A percentile compares a stretch with the other conserved stretches of the same genome.
These are phyloP conservation scores for Ornithoptera alexandrae DNA, from an alignment of 2,888 invertebrate species.

Conservation along the genomic window DNA sequence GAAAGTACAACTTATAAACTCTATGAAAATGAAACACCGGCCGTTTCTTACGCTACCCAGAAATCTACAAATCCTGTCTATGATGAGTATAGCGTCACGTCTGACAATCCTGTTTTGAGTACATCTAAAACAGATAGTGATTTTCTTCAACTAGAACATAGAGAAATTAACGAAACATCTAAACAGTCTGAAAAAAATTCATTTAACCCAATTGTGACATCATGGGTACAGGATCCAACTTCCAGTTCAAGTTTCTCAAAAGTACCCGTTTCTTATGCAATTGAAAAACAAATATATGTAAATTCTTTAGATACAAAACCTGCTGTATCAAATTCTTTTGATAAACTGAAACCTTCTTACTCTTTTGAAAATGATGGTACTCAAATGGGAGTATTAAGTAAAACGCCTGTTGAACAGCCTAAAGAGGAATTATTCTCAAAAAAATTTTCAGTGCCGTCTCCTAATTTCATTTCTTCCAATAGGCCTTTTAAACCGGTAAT, in stretches of 20 bases:
- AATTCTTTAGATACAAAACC: background rate
- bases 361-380: background rate
- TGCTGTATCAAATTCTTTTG: background rate
- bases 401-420: too few species aligned
- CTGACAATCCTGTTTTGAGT: background rate
- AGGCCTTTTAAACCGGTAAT: constrained; percentile 4
- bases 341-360: background rate
- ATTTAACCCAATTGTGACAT: constrained; percentile 4
- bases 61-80: background rate
- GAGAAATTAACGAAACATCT: background rate
- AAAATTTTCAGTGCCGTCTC: background rate
- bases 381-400: background rate
- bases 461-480: background rate
- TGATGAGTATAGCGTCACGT: background rate
- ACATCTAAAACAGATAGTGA: background rate
- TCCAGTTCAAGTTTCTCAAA: background rate
- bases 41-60: background rate
- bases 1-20: background rate
- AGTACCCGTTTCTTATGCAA: background rate
- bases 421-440: too few species aligned
- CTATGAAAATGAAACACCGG: background rate
- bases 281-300: background rate
- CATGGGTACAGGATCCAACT: constrained; percentile 14
- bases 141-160: constrained; percentile 2
- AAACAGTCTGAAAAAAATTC: constrained; percentile 10